phyloP scores from a whole-genome alignment of 2,797 vertebrate genomes.

The Squalus acanthias region DNA sequence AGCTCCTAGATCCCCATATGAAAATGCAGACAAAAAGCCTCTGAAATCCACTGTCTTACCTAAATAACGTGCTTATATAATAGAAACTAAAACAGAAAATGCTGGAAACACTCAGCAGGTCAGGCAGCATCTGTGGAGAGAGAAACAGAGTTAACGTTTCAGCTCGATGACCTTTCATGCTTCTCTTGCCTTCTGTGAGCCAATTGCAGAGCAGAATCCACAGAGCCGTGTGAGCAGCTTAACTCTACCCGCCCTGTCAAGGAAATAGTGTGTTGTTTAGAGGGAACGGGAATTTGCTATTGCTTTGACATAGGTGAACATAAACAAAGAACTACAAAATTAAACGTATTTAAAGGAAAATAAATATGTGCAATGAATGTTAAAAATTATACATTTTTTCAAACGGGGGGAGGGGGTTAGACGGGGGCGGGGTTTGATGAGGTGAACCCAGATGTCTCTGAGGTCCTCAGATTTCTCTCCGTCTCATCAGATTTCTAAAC shows the following conservation, averaged over 20 bases:
- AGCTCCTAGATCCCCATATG: background rate
- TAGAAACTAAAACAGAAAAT: no score
- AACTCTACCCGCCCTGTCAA: background rate
- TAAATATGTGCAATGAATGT: background rate
- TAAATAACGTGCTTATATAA: background rate
- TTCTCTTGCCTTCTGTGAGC: background rate
- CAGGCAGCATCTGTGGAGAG: no score
- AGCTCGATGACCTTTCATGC: no score
- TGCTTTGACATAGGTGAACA: background rate
- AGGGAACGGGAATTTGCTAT: background rate
- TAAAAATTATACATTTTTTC: no score
- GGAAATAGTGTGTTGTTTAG: background rate
- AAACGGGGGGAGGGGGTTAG: background rate
- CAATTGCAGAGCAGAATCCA: background rate
- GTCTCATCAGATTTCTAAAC: background rate
- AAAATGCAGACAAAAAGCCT: background rate
- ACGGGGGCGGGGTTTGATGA: background rate
- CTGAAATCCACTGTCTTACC: constrained; percentile 22
- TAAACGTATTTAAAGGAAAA: background rate
- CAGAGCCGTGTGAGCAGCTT: background rate
- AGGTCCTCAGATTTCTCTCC: background rate
- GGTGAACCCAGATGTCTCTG: background rate
- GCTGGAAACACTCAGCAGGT: no score
- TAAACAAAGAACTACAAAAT: background rate
- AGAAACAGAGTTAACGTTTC: no score